phyloP scores from a whole-genome alignment of 2,113 vertebrate species.

The Acrocephalus kingi region DNA sequence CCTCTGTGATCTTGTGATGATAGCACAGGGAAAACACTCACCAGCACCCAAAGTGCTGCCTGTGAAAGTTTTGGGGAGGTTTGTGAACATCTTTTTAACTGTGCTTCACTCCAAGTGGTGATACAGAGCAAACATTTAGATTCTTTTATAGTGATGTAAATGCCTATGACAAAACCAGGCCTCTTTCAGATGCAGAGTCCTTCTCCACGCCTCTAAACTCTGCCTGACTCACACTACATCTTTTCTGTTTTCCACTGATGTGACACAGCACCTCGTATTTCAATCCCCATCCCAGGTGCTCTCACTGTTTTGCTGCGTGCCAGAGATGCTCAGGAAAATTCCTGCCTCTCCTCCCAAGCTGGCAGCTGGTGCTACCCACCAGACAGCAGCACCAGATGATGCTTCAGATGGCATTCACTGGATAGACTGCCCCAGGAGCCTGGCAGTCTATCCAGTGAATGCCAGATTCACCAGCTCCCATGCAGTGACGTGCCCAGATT shows the following conservation, averaged over 20 bases:
- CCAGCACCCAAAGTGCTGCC: neutral
- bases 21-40: neutral
- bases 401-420: neutral
- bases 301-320: neutral
- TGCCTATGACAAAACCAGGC: neutral
- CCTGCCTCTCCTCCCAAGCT: neutral
- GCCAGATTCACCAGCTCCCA: neutral
- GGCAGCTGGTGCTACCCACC: neutral
- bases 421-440: neutral
- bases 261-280: rapidly evolving
- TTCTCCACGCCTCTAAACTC: neutral
- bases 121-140: neutral
- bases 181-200: neutral
- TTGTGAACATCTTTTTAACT: neutral
- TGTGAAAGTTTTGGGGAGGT: neutral
- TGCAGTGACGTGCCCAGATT: neutral
- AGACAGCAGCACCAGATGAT: neutral
- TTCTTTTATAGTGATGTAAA: neutral
- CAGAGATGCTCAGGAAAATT: neutral
- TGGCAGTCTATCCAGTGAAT: neutral
- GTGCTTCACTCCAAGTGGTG: neutral
- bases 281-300: neutral
- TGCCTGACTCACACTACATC: neutral
- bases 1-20: neutral
- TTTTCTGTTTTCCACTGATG: neutral